Evolutionary conservation across 2,797 vertebrate genomes (phyloP).

Genomic region (Manis javanica): DNA sequence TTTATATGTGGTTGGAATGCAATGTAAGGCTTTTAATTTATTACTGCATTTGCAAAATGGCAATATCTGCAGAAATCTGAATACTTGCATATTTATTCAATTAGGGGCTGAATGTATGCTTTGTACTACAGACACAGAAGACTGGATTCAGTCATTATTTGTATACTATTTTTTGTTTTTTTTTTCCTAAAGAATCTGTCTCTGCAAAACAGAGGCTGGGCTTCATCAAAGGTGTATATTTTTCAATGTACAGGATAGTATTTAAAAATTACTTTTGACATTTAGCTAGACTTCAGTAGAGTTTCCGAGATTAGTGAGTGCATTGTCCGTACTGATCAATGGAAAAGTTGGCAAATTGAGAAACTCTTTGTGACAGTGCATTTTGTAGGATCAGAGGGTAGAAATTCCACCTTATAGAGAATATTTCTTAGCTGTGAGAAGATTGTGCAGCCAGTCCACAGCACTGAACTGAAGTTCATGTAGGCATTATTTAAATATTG

Average conservation of each 20-base stretch:
- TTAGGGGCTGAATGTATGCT: slow-evolving; percentile 77
- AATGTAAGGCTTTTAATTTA: slow-evolving; percentile 77
- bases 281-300: slow-evolving; percentile 31
- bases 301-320: slow-evolving; percentile 32
- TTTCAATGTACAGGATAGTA: slow-evolving; percentile 55
- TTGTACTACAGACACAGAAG: slow-evolving; percentile 73
- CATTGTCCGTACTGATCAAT: background rate
- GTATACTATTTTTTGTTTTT: slow-evolving; percentile 66
- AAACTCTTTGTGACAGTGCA: background rate
- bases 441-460: background rate
- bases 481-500: background rate
- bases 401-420: background rate
- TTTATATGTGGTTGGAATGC: slow-evolving; percentile 72
- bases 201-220: slow-evolving; percentile 51
- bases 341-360: background rate
- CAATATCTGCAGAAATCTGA: slow-evolving; percentile 81
- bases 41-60: slow-evolving; percentile 77
- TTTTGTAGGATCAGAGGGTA: background rate
- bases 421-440: background rate
- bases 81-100: slow-evolving; percentile 83
- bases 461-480: background rate
- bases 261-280: slow-evolving; percentile 73
- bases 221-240: slow-evolving; percentile 75
- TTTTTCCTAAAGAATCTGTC: slow-evolving; percentile 52
- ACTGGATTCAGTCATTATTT: slow-evolving; percentile 76